Conservation (phyloP, 2,797 vertebrate species). For the Acestrorhynchus altus region DNA sequence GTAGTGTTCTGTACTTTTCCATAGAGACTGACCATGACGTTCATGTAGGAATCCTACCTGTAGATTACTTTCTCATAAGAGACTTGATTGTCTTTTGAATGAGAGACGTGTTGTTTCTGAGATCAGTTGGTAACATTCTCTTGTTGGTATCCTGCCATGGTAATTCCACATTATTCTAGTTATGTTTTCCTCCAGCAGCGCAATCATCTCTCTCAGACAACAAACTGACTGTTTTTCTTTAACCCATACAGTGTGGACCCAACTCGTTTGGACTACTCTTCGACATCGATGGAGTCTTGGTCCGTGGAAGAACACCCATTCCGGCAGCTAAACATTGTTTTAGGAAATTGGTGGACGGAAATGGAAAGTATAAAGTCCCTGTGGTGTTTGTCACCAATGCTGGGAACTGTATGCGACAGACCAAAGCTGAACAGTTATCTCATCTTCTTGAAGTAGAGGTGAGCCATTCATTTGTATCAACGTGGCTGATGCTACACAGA, state of each 20-base stretch:
- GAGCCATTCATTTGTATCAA: slow-evolving; percentile 41
- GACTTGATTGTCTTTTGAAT: not conserved
- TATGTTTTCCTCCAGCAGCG: not conserved
- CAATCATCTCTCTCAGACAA: not conserved
- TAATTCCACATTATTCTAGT: not conserved
- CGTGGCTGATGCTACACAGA: not conserved
- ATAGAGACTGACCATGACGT: not conserved
- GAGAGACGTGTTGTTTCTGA: not conserved
- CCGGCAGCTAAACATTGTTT: slow-evolving; percentile 90
- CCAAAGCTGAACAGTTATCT: slow-evolving; percentile 88
- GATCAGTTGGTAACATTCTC: not conserved
- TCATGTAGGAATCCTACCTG: not conserved
- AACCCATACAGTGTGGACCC: slow-evolving; percentile 22
- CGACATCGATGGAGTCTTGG: slow-evolving; percentile 94
- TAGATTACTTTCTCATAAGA: not conserved
- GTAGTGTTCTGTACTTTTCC: not conserved
- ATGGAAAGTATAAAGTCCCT: slow-evolving; percentile 86
- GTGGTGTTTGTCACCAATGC: slow-evolving; percentile 97
- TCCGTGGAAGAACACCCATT: slow-evolving; percentile 86
- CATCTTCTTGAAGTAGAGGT: slow-evolving; percentile 88
- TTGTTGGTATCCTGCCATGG: not conserved
- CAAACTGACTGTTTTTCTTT: not conserved
- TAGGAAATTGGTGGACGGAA: slow-evolving; percentile 77
- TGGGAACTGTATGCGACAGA: slow-evolving; percentile 87
- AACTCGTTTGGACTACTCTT: slow-evolving; percentile 90